Percentiles rank a stretch among this genome's conserved stretches.
These are phyloP conservation scores for Cygnus buccinator DNA, from an alignment of 2,113 vertebrate species.

Conservation along the genomic window DNA sequence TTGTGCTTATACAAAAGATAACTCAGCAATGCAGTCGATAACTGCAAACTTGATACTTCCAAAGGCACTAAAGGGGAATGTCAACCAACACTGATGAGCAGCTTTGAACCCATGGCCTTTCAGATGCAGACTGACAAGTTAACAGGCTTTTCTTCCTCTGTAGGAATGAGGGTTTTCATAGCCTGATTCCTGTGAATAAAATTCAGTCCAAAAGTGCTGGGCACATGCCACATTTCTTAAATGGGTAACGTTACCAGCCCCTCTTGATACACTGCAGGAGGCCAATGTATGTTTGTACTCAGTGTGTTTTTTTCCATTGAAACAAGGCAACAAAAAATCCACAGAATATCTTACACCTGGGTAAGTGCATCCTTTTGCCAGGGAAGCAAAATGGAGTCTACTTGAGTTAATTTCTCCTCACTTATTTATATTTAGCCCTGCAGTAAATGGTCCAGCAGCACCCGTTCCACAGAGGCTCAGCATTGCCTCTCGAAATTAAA, in stretches of 20 bases:
- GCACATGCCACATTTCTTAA: conserved; percentile 33
- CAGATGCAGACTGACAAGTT: conserved; percentile 56
- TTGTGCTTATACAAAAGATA: conserved; percentile 74
- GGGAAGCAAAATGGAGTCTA: not conserved
- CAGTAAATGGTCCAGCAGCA: not conserved
- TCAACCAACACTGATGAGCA: conserved; percentile 64
- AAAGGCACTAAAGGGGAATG: conserved; percentile 68
- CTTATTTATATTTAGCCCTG: conserved; percentile 20
- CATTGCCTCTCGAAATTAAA: conserved; percentile 16
- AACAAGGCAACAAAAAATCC: not conserved
- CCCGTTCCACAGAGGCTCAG: not conserved
- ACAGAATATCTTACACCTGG: not conserved
- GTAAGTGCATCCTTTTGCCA: not conserved
- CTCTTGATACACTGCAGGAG: conserved; percentile 31
- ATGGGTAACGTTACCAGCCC: conserved; percentile 32
- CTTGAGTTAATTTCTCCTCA: conserved; percentile 22
- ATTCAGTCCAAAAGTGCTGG: conserved; percentile 25
- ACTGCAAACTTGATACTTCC: conserved; percentile 73
- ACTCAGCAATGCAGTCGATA: conserved; percentile 69
- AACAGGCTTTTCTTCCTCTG: conserved; percentile 55
- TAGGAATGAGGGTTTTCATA: not conserved
- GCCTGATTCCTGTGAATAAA: conserved; percentile 42
- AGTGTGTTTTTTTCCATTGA: conserved; percentile 21
- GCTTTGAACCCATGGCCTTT: conserved; percentile 65
- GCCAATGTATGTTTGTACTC: conserved; percentile 15